These are phyloP conservation scores for Anthopleura xanthogrammica DNA, from an alignment of 92 coral and sea anemone genomes.

Conservation along the genomic window DNA sequence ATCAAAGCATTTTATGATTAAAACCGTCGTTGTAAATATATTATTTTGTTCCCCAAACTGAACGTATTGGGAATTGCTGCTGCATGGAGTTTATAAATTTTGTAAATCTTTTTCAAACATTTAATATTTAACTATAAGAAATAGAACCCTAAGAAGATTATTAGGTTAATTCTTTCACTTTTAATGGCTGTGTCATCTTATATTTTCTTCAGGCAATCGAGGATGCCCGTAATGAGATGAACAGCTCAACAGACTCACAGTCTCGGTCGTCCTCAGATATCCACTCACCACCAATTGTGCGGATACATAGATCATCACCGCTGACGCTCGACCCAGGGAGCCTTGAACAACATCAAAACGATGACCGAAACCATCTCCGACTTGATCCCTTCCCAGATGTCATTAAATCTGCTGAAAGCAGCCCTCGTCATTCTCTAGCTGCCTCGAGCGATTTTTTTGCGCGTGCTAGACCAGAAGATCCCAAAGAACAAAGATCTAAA, in stretches of 20 bases:
- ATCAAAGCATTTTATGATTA: too few species aligned
- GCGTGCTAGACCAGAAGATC: constrained; percentile 40
- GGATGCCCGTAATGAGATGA: constrained; percentile 62
- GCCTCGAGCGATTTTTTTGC: constrained; percentile 66
- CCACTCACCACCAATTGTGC: constrained; percentile 81
- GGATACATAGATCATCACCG: constrained; percentile 69
- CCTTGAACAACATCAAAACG: constrained; percentile 23
- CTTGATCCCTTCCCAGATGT: constrained; percentile 98
- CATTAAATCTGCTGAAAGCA: constrained; percentile 92
- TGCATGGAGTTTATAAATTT: too few species aligned
- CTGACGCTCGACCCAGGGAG: constrained; percentile 47
- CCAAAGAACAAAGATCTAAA: constrained; percentile 67
- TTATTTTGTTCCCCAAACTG: too few species aligned
- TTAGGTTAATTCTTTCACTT: not conserved
- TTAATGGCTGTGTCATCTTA: not conserved
- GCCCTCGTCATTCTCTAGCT: constrained; percentile 86
- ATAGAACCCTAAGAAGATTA: too few species aligned
- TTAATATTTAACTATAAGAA: too few species aligned
- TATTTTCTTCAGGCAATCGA: constrained; percentile 64
- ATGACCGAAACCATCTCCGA: constrained; percentile 47
- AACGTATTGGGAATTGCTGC: too few species aligned
- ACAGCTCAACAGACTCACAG: constrained; percentile 35
- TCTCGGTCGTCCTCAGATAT: constrained; percentile 76
- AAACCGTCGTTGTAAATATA: too few species aligned
- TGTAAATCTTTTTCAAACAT: too few species aligned